Evolutionary conservation across 2,888 invertebrate genomes (phyloP).

Genomic region (Seladonia tumulorum): DNA sequence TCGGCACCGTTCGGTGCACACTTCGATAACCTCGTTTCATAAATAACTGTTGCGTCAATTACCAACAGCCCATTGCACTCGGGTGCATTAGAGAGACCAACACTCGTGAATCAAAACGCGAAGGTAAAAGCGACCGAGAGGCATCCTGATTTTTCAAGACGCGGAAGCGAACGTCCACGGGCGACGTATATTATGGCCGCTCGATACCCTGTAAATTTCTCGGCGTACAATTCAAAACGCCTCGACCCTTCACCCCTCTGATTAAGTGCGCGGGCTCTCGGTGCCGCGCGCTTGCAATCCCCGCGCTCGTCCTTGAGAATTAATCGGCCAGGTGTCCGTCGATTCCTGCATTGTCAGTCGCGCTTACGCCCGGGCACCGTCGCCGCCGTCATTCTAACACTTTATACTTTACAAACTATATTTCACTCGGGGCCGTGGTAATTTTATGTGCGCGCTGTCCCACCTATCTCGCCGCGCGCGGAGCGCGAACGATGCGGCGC

Average conservation of each 20-base stretch:
- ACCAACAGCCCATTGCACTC: not conserved
- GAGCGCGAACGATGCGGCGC: conserved; percentile 7
- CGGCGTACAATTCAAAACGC: not conserved
- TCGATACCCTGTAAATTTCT: not conserved
- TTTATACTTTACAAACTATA: conserved; percentile 66
- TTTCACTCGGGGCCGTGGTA: conserved; percentile 63
- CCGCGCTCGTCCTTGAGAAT: conserved; percentile 27
- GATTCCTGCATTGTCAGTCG: conserved; percentile 45
- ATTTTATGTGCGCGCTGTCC: conserved; percentile 69
- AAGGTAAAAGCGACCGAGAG: not conserved
- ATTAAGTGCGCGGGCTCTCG: conserved; percentile 9
- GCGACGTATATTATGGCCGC: not conserved
- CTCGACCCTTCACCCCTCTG: conserved; percentile 15
- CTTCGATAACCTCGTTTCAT: not conserved
- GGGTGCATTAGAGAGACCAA: not conserved
- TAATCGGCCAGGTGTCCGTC: conserved; percentile 57
- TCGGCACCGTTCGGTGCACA: not conserved
- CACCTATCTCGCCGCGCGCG: conserved; percentile 63
- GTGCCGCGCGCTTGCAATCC: not conserved
- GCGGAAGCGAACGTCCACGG: not conserved
- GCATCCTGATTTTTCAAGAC: not conserved
- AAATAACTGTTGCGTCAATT: not conserved
- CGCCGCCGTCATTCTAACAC: conserved; percentile 55
- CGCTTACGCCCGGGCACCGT: not conserved
- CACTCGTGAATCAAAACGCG: not conserved